Base-by-base conservation (phyloP, 2,888 invertebrate species). In the Chrysopilus asiliformis region DNA sequence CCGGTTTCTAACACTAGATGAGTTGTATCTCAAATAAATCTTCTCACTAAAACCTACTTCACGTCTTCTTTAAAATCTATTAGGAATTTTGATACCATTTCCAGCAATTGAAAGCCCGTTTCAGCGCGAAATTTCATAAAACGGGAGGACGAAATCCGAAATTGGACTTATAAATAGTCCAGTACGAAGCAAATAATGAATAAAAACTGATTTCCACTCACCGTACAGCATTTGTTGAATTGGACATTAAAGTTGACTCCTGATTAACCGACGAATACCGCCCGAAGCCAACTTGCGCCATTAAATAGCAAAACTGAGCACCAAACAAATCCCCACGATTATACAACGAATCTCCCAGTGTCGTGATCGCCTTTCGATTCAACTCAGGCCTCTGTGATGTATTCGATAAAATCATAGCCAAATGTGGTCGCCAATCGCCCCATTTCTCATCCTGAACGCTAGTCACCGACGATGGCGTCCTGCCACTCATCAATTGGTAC, bases 351-450 rank as follows among this genome's bases (percentile, higher is more conserved):
- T 83, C 83, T 0, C 81, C 75, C 20, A 89, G 65, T 15, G 76
- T 80, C 3, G 79, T 78, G 41, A 82, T 76, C 6, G 81, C 79
- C 53, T 79, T 76, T 8, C 75, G 71, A 65, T 86, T 84, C 38
- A 80, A 67, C 47, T 86, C 86, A 2, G 83, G 78, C 43, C 75
- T 71, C 45, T 72, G 69, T 9, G 81, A 74, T 10, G 80, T 74
- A 64, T 90, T 90, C 42, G 94, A 82, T 36, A 97, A 71, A 50
- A 98, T 77, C 76, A 97, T 89, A 41, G 97, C 94, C 38, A 93
- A 72, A 68, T 98, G 97, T 15, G 93, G 87, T 43, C 91, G 73
- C 97, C 97, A 98, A 65, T 94, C 94, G 37, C 77, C 84, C 83
- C 83, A 83, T 48, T 75, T 75, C 49, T 76, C 76, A 56, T 83